Evolutionary conservation across 2,113 vertebrate species (phyloP), one percentile per base, ranked within the genome.

Genomic region (Serilophus lunatus): DNA sequence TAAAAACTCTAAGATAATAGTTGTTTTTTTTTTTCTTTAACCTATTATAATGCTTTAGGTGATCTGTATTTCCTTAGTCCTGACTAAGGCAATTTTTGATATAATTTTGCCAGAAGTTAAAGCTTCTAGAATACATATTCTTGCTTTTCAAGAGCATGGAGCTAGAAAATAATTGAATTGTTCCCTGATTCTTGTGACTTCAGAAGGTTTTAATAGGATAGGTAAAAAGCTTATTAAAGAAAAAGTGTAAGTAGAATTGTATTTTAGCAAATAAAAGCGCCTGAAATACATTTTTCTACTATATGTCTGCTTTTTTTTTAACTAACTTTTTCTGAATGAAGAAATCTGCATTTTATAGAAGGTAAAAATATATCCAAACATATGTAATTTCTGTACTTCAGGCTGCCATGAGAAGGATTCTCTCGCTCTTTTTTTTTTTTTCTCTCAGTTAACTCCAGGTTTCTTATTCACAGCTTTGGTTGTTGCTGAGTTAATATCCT

Each of bases 141-240:
- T 36, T 86, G 28, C 54, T 93, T 95, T 89, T 95, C 74, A 92
- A 95, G 88, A 90, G 50, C 38, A 91, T 72, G 77, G 38, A 91
- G 40, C 44, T 83, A 71, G 65, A 71, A 54, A 89, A 95, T 77
- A 51, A 90, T 91, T 66, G 44, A 86, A 59, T 82, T 81, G 9
- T 29, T 83, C 10, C 42, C 56, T 81, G 42, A 79, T 61, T 49
- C 49, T 14, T 50, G 51, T 40, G 33, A 88, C 65, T 75, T 72
- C 6, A 35, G 38, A 74, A 72, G 18, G n/a, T 59, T 93, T 86
- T 77, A 50, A 42, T 3, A 38, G 14, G 23, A 56, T 26, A 92
- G 7, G 24, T 68, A 65, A 75, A 93, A 90, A 47, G 6, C 12
- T 61, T 80, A 29, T 49, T 13, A 4, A 14, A 38, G 29, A 40